phyloP scores from a whole-genome alignment of 2,888 invertebrate genomes.

The Synergus laeviventris region DNA sequence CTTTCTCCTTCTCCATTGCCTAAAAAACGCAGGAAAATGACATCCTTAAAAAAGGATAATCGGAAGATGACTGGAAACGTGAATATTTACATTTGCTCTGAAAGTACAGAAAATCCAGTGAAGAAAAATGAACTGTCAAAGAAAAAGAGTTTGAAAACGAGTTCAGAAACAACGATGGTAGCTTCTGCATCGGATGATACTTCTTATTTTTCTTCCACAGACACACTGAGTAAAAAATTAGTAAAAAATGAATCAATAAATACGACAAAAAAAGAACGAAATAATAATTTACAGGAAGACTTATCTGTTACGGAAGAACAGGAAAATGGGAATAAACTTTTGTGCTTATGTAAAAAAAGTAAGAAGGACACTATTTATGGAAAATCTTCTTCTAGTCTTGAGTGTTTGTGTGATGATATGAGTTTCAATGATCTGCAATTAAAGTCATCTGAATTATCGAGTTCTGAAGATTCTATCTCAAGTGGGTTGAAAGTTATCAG shows the following conservation, averaged over 20 bases:
- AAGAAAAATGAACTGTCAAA: constrained; percentile 44
- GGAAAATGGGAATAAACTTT: not conserved
- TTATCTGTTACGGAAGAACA: not conserved
- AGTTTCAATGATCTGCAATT: not conserved
- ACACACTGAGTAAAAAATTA: not conserved
- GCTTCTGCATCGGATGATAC: not conserved
- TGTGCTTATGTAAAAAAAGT: not conserved
- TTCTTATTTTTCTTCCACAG: not conserved
- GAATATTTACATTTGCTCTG: constrained; percentile 70
- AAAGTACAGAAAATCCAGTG: constrained; percentile 55
- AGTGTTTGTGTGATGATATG: not conserved
- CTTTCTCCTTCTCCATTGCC: not conserved
- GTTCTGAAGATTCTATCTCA: not conserved
- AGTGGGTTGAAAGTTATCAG: not conserved
- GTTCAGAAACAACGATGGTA: not conserved
- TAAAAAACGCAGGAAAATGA: not conserved
- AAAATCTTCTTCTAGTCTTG: not conserved
- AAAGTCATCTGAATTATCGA: not conserved
- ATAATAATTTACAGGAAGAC: no score
- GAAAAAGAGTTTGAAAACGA: not conserved
- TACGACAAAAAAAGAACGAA: not conserved
- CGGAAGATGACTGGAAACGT: constrained; percentile 68
- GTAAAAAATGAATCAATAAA: not conserved
- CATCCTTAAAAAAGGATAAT: constrained; percentile 53
- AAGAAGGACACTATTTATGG: not conserved